Conservation (phyloP, 2,797 vertebrate genomes). For the Helicolenus hilgendorfi region DNA sequence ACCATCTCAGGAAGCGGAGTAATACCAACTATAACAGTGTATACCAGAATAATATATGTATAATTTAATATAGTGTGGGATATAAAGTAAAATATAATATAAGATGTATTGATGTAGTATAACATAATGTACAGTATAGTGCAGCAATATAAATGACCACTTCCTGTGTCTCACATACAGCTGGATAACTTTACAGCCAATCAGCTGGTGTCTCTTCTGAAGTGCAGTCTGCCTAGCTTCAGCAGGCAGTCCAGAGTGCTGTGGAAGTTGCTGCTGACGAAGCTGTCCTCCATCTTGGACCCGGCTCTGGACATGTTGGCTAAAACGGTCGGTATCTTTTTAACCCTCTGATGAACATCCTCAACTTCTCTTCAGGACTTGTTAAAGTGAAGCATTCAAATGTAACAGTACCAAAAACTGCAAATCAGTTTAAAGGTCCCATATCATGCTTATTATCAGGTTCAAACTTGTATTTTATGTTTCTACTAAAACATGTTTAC, state of each 20-base stretch:
- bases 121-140: not conserved
- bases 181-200: conserved; percentile 75
- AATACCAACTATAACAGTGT: not conserved
- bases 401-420: not conserved
- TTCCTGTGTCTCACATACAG: conserved; percentile 43
- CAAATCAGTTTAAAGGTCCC: not conserved
- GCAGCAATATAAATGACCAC: not conserved
- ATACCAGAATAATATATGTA: too few relatives aligned
- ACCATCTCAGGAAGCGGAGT: accelerated
- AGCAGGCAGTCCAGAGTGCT: conserved; percentile 67
- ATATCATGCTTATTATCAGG: too few relatives aligned
- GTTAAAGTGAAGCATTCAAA: not conserved
- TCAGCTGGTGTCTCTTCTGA: conserved; percentile 80
- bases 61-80: not conserved
- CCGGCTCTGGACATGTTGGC: conserved; percentile 78
- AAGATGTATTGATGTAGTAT: not conserved
- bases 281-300: conserved; percentile 66
- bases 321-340: conserved; percentile 46
- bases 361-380: not conserved
- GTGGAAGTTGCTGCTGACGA: conserved; percentile 86
- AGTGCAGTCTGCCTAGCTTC: conserved; percentile 77
- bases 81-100: not conserved
- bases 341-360: not conserved
- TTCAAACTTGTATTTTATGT: too few relatives aligned
- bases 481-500: too few relatives aligned